Base-by-base conservation (phyloP, 2,797 vertebrate genomes). In the Selene dorsalis region DNA sequence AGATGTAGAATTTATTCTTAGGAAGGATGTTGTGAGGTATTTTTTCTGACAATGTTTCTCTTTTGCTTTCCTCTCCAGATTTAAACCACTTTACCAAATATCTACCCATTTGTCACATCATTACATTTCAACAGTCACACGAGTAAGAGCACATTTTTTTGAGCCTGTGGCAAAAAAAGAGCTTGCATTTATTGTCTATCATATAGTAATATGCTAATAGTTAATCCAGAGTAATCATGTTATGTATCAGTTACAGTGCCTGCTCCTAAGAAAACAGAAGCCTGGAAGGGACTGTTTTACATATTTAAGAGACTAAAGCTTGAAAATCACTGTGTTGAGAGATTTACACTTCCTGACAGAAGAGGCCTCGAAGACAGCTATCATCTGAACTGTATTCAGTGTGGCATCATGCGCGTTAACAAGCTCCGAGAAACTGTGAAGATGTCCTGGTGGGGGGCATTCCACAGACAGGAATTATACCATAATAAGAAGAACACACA, bases 161-260 rank as follows among this genome's bases (percentile, higher is more conserved):
- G 56, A 76, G 67, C 87, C 87, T 11, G 59, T 82, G 89, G 87
- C 67, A 56, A 84, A 48, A 48, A 66, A 74, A 2, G 0, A 53
- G 35, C 63, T 69, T 73, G 71, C 62, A 80, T 89, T 86, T 86
- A 76, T 80, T 77, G 85, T 87, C 76, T 65, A 80, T 88, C 85
- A 86, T 60, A 75, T 77, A 64, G 87, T 58, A 77, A 77, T 72
- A 87, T 85, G 83, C 73, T 77, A 82, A 88, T 86, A 72, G 69
- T 71, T 89, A 90, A 90, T 92, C 85, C 88, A 73, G 69, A 75
- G 78, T 89, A 90, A 92, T 92, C 89, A 85, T n/a, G 75, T 92
- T 90, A 90, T 85, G 87, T 75, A 87, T 89, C 83, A 83, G 77
- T 81, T 88, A 73, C 87, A 87, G 80, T 68, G 72, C 52, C 69